Evolutionary conservation across 1,140 invertebrate genomes (phyloP).

Genomic region (Sipha flava): DNA sequence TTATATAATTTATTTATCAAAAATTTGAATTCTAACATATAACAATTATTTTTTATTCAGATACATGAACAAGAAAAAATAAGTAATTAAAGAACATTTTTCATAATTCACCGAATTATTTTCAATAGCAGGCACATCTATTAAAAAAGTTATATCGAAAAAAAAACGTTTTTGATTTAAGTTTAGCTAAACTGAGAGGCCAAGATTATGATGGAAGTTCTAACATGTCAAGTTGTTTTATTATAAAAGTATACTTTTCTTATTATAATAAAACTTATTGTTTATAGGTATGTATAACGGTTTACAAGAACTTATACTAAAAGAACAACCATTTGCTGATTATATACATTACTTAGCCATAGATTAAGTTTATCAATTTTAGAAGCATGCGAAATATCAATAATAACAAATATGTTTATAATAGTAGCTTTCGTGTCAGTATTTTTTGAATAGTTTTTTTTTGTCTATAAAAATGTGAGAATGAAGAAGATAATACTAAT

Average conservation of each 20-base stretch:
- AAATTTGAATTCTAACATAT: too few relatives aligned
- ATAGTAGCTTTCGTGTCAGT: background rate
- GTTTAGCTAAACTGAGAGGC: background rate
- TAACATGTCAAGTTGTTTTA: constrained; percentile 38
- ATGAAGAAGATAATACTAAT: too few relatives aligned
- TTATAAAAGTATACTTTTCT: too few relatives aligned
- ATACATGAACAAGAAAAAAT: background rate
- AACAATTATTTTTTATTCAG: background rate
- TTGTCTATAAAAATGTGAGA: too few relatives aligned
- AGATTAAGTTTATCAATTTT: background rate
- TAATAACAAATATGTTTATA: background rate
- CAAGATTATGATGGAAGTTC: constrained; percentile 41
- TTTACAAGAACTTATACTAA: background rate
- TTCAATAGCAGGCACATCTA: constrained; percentile 35
- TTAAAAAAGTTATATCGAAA: background rate
- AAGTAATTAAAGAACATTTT: background rate
- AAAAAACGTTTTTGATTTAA: background rate
- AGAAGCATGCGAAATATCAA: background rate
- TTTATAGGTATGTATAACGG: background rate
- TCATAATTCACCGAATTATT: background rate
- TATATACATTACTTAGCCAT: background rate
- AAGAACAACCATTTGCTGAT: background rate
- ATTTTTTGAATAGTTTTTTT: too few relatives aligned
- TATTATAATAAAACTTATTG: too few relatives aligned
- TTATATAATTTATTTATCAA: too few relatives aligned